Evolutionary conservation across 2,888 invertebrate species (phyloP), one percentile per base, ranked within the genome.

Genomic region (Philonicus albiceps): DNA sequence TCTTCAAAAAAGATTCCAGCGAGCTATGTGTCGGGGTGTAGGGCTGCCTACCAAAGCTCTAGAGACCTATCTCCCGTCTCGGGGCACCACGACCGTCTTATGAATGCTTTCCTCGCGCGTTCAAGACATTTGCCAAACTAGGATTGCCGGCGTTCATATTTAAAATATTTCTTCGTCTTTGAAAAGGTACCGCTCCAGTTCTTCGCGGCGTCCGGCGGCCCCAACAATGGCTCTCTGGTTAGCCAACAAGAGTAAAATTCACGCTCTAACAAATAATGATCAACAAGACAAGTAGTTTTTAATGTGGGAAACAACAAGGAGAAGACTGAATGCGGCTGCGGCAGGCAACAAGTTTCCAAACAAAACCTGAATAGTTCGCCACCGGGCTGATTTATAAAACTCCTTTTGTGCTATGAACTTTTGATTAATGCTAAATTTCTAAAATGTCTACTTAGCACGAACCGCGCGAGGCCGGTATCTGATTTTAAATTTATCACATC

Each of bases 361-460:
- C 84, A 84, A 84, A 84, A 84, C 73, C 81, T 73, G 84, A 84
- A 73, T 73, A 84, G 43, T 84, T 49, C 84, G 84, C 84, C 84
- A 84, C 84, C 84, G 84, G 49, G 84, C 73, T 84, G 84, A 84
- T 84, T 84, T 84, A 84, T 84, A 84, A 84, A 84, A 84, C 84
- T 84, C 73, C 84, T 73, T 83, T 84, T 84, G 84, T 84, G 73
- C 84, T 31, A 43, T 3, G 73, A 72, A 73, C 73, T 73, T 84
- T 84, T 84, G 84, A 84, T 84, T 84, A 84, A 84, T 84, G 84
- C 73, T 72, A 40, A 73, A 84, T 84, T 84, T 84, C 84, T 84
- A 73, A 83, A 84, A 72, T 53, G 84, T 73, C 73, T 84, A 72
- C 73, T 72, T 73, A 73, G 40, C 84, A 40, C 19, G 84, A 30